Conservation (phyloP, 2,888 invertebrate species). For the Cerastis leucographa region DNA sequence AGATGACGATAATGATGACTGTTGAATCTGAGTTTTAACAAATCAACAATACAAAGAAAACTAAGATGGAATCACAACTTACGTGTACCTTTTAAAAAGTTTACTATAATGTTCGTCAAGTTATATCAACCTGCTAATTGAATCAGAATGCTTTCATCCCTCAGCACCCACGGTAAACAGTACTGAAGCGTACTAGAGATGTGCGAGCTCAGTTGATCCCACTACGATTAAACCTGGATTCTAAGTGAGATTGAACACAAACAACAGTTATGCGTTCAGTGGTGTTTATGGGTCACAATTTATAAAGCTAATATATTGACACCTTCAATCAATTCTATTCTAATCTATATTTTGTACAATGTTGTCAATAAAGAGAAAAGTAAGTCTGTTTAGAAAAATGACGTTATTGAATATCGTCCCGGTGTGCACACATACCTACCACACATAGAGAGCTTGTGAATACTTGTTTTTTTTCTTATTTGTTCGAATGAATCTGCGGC, state of each 20-base stretch:
- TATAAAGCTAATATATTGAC: neutral
- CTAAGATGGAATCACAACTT: neutral
- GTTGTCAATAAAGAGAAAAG: neutral
- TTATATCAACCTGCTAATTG: neutral
- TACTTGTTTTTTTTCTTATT: neutral
- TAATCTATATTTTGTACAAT: neutral
- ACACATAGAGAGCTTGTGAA: neutral
- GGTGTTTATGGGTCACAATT: neutral
- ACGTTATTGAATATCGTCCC: neutral
- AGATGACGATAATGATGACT: neutral
- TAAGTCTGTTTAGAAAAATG: neutral
- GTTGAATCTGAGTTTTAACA: too few species aligned
- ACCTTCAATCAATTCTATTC: neutral
- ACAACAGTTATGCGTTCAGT: neutral
- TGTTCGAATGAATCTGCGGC: neutral
- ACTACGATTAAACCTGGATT: neutral
- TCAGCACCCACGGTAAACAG: neutral
- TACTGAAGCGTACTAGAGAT: neutral
- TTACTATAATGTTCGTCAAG: neutral
- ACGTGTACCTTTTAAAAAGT: neutral
- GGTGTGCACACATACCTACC: too few species aligned
- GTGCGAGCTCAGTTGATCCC: conserved; percentile 5
- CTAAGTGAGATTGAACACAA: neutral
- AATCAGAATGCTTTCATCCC: neutral
- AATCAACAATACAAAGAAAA: too few species aligned